A percentile compares a stretch with the other conserved stretches of the same genome.
Conservation (phyloP, 1,140 invertebrate species). For the Atta colombica region DNA sequence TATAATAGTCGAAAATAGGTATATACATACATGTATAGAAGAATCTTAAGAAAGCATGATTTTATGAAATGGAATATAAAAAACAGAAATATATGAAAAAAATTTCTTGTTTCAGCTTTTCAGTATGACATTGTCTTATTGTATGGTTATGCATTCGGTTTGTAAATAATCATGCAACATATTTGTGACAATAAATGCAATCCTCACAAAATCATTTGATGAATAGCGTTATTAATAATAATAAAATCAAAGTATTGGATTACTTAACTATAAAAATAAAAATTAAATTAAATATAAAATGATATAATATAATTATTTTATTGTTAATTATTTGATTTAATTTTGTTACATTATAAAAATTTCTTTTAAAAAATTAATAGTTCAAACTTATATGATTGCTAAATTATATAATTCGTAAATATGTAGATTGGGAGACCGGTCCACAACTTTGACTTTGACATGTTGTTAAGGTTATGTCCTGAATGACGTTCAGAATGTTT, state of each 20-base stretch:
- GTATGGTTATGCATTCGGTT: conserved; percentile 25
- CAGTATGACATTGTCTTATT: conserved; percentile 41
- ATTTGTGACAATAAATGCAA: background rate
- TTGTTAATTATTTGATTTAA: background rate
- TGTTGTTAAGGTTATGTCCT: too few species aligned
- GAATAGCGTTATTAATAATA: background rate
- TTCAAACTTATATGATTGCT: background rate
- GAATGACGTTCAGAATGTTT: too few species aligned
- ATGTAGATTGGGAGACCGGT: too few species aligned
- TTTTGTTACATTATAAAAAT: conserved; percentile 8
- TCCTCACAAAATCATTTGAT: background rate
- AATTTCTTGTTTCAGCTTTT: conserved; percentile 23
- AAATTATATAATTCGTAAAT: background rate
- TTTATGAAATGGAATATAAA: background rate
- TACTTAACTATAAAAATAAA: conserved; percentile 22
- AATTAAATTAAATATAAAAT: background rate
- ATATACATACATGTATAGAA: background rate
- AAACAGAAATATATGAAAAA: background rate
- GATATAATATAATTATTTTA: background rate
- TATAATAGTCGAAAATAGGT: background rate
- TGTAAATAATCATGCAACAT: background rate
- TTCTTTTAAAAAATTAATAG: background rate
- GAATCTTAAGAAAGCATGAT: background rate
- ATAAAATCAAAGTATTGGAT: background rate
- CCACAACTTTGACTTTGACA: too few species aligned